Evolutionary conservation across 2,113 vertebrate genomes (phyloP), one percentile per base, ranked within the genome.

Genomic region (Vidua chalybeata): DNA sequence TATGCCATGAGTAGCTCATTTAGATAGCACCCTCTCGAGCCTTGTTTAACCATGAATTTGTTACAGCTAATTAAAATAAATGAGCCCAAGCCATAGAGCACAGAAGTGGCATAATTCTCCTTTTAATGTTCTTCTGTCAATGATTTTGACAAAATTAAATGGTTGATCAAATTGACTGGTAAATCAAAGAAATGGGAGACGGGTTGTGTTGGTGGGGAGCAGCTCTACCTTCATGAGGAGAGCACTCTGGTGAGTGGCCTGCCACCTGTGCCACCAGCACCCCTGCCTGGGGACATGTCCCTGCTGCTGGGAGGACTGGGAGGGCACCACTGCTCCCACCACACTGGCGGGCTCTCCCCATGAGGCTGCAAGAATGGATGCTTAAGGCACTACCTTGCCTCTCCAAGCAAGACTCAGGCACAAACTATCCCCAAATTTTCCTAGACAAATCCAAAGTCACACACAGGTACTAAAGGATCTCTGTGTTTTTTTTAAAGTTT

Each of bases 21-120:
- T 94, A 93, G 88, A 80, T 39, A 96, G 85, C 95, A 94, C 76
- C 67, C 89, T 93, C 94, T 95, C 0, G 59, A 96, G 93, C 87
- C 91, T 96, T 93, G 92, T 96, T 96, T 93, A 96, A 94, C 69
- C 66, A 49, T 75, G 87, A 90, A 96, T 96, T 96, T 93, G 82
- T 96, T 93, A 89, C 77, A 90, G 68, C 82, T 94, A 87, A 94
- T 96, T 96, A 96, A 95, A 96, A 94, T 92, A 94, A 96, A 96
- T 78, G 75, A 96, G 82, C 80, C 84, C 74, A 96, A 79, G 56
- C 84, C 73, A 76, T 35, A 82, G 71, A 85, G 55, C 7, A 7
- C 28, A 76, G 41, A 95, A 94, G 73, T 89, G 89, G 64, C 45
- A 84, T 81, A 93, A 93, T 68, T 94, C 72, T 78, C 52, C 52